Evolutionary conservation across 1,140 invertebrate genomes (phyloP).

Genomic region (Agraylea sexmaculata): DNA sequence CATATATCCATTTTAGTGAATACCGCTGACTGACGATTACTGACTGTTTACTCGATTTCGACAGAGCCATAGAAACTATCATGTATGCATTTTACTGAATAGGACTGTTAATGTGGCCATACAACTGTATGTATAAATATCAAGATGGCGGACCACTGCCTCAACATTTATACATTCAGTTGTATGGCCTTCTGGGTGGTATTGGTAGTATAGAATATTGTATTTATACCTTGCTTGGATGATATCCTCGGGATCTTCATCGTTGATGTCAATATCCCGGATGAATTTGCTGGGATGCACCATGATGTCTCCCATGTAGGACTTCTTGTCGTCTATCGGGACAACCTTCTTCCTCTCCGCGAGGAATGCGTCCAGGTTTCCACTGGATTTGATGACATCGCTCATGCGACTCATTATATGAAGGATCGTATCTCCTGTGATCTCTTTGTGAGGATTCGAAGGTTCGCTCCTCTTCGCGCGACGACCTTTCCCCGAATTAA

Average conservation of each 20-base stretch:
- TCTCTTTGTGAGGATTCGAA: neutral
- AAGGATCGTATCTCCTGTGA: slow-evolving; percentile 14
- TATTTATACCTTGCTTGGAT: neutral
- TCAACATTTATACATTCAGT: no score
- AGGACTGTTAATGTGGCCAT: no score
- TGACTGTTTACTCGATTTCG: no score
- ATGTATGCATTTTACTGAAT: no score
- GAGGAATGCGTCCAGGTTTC: slow-evolving; percentile 7
- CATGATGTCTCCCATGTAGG: slow-evolving; percentile 14
- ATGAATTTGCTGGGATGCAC: slow-evolving; percentile 17
- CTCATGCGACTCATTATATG: slow-evolving; percentile 15
- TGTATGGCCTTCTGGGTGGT: no score
- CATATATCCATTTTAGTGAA: no score
- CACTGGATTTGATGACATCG: slow-evolving; percentile 15
- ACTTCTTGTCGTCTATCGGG: no score
- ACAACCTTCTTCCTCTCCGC: neutral
- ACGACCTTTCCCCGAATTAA: neutral
- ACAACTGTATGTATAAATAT: no score
- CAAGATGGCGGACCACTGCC: no score
- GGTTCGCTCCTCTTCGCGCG: neutral
- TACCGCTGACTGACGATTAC: no score
- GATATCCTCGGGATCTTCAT: neutral
- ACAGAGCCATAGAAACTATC: no score
- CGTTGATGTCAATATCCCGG: neutral
- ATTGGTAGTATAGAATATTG: no score